Percentiles rank a stretch among this genome's conserved stretches.
Conservation (phyloP, 2,888 invertebrate genomes). For the Plagiodera versicolora region DNA sequence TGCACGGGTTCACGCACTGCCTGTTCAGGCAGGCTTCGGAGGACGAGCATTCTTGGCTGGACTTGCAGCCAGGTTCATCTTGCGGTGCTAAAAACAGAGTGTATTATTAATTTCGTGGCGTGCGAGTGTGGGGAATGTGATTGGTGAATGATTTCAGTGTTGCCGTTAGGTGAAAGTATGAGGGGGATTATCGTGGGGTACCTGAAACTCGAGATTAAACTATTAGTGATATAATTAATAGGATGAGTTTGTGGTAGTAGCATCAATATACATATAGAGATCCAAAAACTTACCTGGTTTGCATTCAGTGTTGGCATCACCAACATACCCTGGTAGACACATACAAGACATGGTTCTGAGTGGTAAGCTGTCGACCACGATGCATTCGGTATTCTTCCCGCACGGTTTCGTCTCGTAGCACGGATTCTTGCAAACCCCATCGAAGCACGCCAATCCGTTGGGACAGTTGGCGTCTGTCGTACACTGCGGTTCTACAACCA, state of each 20-base stretch:
- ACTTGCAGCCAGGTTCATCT: constrained; percentile 66
- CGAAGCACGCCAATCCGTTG: constrained; percentile 82
- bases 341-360: constrained; percentile 86
- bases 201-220: constrained; percentile 7
- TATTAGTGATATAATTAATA: constrained; percentile 5
- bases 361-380: constrained; percentile 83
- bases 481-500: constrained; percentile 65
- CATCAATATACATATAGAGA: too few species aligned
- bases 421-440: constrained; percentile 77
- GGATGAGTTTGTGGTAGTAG: background rate
- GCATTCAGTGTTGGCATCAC: constrained; percentile 86
- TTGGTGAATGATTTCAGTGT: background rate
- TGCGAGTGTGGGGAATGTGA: background rate
- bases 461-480: constrained; percentile 81
- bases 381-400: constrained; percentile 77
- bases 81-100: constrained; percentile 46
- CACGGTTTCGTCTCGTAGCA: constrained; percentile 78
- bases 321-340: constrained; percentile 79
- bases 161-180: background rate
- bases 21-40: constrained; percentile 73
- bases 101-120: constrained; percentile 13
- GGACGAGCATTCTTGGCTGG: constrained; percentile 71
- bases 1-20: constrained; percentile 78
- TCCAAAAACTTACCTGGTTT: constrained; percentile 67
- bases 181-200: background rate